These are phyloP conservation scores for Protaetia brevitarsis DNA, from an alignment of 1,140 invertebrate species.

Conservation along the genomic window DNA sequence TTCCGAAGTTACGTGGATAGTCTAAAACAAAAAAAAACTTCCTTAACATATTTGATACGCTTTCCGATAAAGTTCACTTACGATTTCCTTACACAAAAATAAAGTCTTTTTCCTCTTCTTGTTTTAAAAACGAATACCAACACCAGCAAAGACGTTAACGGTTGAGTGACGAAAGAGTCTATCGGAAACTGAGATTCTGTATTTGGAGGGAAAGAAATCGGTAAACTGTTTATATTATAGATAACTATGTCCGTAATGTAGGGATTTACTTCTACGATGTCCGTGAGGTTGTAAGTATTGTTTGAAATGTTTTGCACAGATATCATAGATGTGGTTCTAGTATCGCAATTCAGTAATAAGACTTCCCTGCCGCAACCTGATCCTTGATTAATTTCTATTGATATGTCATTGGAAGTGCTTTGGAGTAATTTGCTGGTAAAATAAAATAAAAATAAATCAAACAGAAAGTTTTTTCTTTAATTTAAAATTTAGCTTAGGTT, in stretches of 20 bases:
- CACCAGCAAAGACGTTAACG: not conserved
- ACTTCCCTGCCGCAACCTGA: not conserved
- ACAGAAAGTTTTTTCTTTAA: not conserved
- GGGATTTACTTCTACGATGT: not conserved
- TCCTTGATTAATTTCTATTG: not conserved
- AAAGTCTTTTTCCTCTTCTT: not conserved
- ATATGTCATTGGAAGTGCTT: not conserved
- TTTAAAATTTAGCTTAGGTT: too few species aligned
- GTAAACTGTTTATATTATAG: not conserved
- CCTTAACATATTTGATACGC: not conserved
- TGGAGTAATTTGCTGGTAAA: not conserved
- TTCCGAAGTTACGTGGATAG: not conserved
- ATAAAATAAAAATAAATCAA: not conserved
- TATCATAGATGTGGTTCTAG: not conserved
- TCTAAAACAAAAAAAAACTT: not conserved
- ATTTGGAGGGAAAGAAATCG: not conserved
- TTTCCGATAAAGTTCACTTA: conserved; percentile 1
- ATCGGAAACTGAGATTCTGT: not conserved
- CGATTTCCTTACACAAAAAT: not conserved
- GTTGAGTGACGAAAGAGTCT: not conserved
- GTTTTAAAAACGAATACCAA: conserved; percentile 3
- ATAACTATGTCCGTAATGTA: not conserved
- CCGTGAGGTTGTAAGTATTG: not conserved
- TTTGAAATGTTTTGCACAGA: not conserved
- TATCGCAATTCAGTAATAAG: not conserved